Percentiles rank a stretch among this genome's conserved stretches.
These are phyloP conservation scores for Haemorhous mexicanus DNA, from an alignment of 2,113 vertebrate genomes.

Conservation along the genomic window DNA sequence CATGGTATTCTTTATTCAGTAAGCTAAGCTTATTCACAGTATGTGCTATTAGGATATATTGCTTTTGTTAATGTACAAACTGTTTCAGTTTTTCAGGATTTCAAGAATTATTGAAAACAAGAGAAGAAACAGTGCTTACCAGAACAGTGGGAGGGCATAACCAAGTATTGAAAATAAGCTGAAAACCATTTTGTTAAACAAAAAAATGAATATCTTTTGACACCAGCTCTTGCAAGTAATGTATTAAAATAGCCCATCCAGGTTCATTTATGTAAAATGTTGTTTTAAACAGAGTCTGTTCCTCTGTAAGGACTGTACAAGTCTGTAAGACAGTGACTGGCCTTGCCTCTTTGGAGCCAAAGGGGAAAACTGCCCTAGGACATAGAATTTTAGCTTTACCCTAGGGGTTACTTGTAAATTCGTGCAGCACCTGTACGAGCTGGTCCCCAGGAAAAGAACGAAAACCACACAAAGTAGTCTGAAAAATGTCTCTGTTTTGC, in stretches of 20 bases:
- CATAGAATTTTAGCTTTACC: background rate
- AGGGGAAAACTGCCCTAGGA: background rate
- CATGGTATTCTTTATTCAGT: background rate
- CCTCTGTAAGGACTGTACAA: background rate
- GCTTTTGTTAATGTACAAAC: background rate
- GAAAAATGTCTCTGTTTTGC: background rate
- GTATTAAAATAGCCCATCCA: background rate
- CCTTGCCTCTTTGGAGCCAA: background rate
- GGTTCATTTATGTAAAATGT: background rate
- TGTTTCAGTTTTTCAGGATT: background rate
- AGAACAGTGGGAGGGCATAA: background rate
- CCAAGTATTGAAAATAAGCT: background rate
- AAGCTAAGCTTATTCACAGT: background rate
- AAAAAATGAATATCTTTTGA: background rate
- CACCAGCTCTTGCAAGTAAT: background rate
- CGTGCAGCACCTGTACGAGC: rapidly evolving
- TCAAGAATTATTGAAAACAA: background rate
- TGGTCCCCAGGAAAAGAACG: background rate
- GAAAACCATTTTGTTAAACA: background rate
- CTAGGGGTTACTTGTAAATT: background rate
- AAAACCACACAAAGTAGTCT: background rate
- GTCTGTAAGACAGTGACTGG: background rate
- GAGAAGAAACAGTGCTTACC: background rate
- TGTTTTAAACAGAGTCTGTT: background rate
- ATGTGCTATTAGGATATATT: background rate